phyloP scores from a whole-genome alignment of 2,113 vertebrate species.

The Megalops atlanticus region DNA sequence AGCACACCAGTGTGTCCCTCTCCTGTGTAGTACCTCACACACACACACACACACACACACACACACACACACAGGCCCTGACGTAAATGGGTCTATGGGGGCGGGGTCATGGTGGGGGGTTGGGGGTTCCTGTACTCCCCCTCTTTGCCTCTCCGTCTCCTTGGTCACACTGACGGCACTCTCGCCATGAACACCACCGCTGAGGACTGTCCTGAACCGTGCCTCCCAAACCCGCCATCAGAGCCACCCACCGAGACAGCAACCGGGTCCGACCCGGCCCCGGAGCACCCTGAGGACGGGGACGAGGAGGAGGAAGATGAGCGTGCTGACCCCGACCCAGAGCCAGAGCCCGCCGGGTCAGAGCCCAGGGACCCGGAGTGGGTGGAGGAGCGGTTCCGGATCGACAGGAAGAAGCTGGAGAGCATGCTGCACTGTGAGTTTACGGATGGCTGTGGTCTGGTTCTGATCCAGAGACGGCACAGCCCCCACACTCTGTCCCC shows the following conservation, averaged over 20 bases:
- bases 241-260: constrained; percentile 7
- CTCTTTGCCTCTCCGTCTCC: constrained; percentile 47
- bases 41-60: background rate
- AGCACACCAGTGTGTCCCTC: background rate
- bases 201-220: constrained; percentile 52
- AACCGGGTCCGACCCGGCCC: constrained; percentile 47
- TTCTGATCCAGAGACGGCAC: background rate
- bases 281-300: constrained; percentile 58
- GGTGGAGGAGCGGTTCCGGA: constrained; percentile 77
- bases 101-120: constrained; percentile 9
- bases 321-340: constrained; percentile 27
- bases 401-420: constrained; percentile 79
- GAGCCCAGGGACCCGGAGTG: constrained; percentile 63
- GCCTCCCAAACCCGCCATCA: constrained; percentile 44
- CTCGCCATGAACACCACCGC: constrained; percentile 63
- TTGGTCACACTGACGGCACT: constrained; percentile 60
- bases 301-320: constrained; percentile 51
- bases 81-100: constrained; percentile 21
- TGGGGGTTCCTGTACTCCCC: constrained; percentile 35
- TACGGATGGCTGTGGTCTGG: background rate
- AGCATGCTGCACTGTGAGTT: constrained; percentile 74
- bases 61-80: background rate
- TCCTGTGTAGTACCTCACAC: background rate
- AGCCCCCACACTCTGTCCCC: constrained; percentile 19
- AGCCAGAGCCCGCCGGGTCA: constrained; percentile 18